Conservation (phyloP, 2,888 invertebrate species). For the Papilio elwesi region DNA sequence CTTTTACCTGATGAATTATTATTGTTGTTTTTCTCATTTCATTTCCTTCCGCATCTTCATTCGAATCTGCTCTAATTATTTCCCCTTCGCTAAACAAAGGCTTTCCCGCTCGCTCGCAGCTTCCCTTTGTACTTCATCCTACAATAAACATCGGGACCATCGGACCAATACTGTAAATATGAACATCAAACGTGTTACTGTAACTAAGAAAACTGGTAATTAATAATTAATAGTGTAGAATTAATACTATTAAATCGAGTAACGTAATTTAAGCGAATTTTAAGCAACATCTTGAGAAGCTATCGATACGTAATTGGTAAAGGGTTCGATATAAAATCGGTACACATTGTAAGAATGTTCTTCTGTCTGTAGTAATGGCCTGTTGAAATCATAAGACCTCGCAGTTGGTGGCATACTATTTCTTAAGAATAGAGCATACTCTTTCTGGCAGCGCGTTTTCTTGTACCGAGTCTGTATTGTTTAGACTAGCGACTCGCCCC, state of each 20-base stretch:
- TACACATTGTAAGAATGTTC: no score
- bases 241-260: not conserved
- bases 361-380: no score
- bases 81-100: conserved; percentile 76
- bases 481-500: no score
- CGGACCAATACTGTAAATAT: conserved; percentile 22
- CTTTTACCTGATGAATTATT: conserved; percentile 75
- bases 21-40: conserved; percentile 64
- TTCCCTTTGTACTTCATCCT: conserved; percentile 30
- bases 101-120: conserved; percentile 47
- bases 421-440: no score
- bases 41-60: conserved; percentile 62
- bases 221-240: conserved; percentile 8
- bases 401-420: no score
- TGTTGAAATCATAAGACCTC: no score
- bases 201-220: conserved; percentile 2
- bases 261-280: no score
- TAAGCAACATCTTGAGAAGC: no score
- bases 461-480: no score
- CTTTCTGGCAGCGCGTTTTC: no score
- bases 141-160: conserved; percentile 23
- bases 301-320: no score
- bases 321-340: no score
- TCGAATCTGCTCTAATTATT: conserved; percentile 76
- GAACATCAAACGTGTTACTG: conserved; percentile 13